Percentiles rank a stretch among this genome's conserved stretches.
These are phyloP conservation scores for Atta colombica DNA, from an alignment of 1,140 invertebrate genomes.

Conservation along the genomic window DNA sequence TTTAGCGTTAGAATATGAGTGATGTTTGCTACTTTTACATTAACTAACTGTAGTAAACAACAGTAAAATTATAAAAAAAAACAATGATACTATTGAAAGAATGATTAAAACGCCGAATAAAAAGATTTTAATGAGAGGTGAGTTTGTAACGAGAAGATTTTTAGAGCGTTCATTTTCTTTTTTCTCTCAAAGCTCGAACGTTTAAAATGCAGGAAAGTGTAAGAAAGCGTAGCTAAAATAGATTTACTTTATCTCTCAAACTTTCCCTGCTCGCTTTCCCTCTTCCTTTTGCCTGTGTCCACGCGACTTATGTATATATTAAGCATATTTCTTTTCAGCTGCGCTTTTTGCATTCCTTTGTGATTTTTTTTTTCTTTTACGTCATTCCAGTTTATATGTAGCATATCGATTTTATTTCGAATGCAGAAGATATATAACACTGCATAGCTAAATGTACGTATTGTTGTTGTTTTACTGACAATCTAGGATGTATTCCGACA, in stretches of 20 bases:
- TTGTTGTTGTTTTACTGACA: conserved; percentile 6
- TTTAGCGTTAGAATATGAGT: not conserved
- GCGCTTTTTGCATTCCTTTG: not conserved
- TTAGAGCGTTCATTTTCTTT: not conserved
- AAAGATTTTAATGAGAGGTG: not conserved
- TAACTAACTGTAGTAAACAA: conserved; percentile 71
- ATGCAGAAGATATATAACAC: not conserved
- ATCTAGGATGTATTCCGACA: not conserved
- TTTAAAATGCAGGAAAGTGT: conserved; percentile 14
- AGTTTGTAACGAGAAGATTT: not conserved
- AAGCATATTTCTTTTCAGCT: not conserved
- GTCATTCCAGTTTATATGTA: not conserved
- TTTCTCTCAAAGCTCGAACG: not conserved
- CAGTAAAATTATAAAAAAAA: not conserved
- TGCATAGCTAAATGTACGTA: not conserved
- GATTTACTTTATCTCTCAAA: conserved; percentile 13
- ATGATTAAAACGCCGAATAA: conserved; percentile 89
- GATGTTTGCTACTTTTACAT: not conserved
- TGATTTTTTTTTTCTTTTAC: not conserved
- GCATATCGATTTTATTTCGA: not conserved
- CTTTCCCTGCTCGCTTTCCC: conserved; percentile 28
- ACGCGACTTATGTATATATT: not conserved
- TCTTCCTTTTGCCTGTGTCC: not conserved
- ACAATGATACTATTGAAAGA: conserved; percentile 88
- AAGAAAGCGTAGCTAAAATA: conserved; percentile 43